Evolutionary conservation across 1,140 invertebrate genomes (phyloP).

Genomic region (Ditylenchus dipsaci): DNA sequence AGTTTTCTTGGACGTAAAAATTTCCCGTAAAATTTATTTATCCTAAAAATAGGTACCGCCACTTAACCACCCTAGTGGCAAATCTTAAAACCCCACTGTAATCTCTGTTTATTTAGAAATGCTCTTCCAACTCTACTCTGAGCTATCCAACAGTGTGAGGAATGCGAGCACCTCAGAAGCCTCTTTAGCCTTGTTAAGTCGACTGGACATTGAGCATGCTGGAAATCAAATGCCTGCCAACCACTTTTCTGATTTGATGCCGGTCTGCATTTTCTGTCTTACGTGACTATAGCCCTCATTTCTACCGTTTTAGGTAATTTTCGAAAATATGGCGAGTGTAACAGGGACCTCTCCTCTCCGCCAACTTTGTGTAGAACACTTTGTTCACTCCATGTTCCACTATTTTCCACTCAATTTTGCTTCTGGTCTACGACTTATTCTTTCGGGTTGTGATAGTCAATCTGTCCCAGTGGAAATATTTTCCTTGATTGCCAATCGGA

Average conservation of each 20-base stretch:
- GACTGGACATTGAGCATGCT: slow-evolving; percentile 37
- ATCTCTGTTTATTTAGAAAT: neutral
- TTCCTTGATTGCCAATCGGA: slow-evolving; percentile 10
- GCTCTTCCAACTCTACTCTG: slow-evolving; percentile 31
- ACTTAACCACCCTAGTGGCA: too few species aligned
- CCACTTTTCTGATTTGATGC: slow-evolving; percentile 36
- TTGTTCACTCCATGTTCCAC: slow-evolving; percentile 39
- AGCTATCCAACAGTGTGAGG: slow-evolving; percentile 32
- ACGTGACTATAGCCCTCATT: too few species aligned
- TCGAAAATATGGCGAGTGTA: slow-evolving; percentile 38
- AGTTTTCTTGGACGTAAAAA: too few species aligned
- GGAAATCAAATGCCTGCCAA: slow-evolving; percentile 30
- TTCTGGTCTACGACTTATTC: slow-evolving; percentile 23
- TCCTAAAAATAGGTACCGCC: too few species aligned
- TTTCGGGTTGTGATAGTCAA: slow-evolving; percentile 34
- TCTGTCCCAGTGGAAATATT: slow-evolving; percentile 23
- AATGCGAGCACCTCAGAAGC: slow-evolving; percentile 22
- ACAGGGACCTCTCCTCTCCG: slow-evolving; percentile 8
- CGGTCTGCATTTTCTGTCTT: slow-evolving; percentile 8
- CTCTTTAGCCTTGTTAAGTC: slow-evolving; percentile 21
- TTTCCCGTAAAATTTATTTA: too few species aligned
- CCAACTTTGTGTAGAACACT: slow-evolving; percentile 23
- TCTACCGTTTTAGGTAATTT: slow-evolving; percentile 13
- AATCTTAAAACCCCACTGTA: too few species aligned
- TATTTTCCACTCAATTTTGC: slow-evolving; percentile 37